Evolutionary conservation across 2,888 invertebrate genomes (phyloP), one percentile per base, ranked within the genome.

Genomic region (Ormyrus labotus): DNA sequence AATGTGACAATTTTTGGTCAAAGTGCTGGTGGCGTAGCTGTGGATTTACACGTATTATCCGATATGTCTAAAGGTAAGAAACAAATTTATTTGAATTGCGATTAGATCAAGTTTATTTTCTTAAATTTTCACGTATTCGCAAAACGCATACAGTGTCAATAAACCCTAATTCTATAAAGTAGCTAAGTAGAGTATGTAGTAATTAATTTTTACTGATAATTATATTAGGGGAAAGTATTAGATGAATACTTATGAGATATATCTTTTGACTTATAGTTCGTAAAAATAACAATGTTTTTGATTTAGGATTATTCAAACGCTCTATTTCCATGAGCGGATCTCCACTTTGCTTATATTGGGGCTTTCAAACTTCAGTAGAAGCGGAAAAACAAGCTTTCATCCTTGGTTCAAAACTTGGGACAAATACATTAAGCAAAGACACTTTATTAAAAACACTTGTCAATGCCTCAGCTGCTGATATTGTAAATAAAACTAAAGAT

Each of bases 1-100:
- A 92, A 91, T 86, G 92, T 93, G 0, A 92, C 92, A 6, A 89
- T 93, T 81, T 92, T 92, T 85, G 93, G 93, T 10, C 86, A 92
- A 5, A 93, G 93, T 85, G 92, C 93, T 53, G 93, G 93, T 3
- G 92, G 90, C 0, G 91, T 64, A 19, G 60, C 80, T 6, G 85
- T 85, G 1, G 84, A 85, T 71, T 81, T 82, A 67, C 87, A 86
- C 48, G 63, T 81, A 0, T 45, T 87, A 0, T 85, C 86, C 0
- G 71, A 85, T 0, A 83, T 81, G 74, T 84, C 87, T 10, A 11
- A 63, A 78, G 86, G 87, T 87, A 67, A 51, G 34, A 34, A 34
- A 34, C 34, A 34, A 34, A 34, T 34, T 34, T 34, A 34, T 34
- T 34, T 34, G 34, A 34, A 34, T 34, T 34, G 34, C 34, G 34